Evolutionary conservation across 2,888 invertebrate genomes (phyloP).

Genomic region (Oligia latruncula): DNA sequence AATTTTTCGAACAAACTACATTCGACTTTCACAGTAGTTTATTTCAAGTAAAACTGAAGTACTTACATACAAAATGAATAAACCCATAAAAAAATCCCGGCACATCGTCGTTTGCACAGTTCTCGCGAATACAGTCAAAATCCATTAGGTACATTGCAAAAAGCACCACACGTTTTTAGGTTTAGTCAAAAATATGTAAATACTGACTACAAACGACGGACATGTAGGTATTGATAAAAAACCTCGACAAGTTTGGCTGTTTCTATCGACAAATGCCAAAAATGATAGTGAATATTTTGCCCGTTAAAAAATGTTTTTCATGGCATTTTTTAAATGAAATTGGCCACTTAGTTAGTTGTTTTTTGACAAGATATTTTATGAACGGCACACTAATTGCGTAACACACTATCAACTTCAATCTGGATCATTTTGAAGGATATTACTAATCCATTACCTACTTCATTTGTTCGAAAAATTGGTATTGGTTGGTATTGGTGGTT

Average conservation of each 20-base stretch:
- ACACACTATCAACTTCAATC: not conserved
- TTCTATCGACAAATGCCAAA: slow-evolving; percentile 20
- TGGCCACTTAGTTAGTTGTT: not conserved
- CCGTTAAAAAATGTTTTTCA: slow-evolving; percentile 17
- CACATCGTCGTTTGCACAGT: slow-evolving; percentile 15
- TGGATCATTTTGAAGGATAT: no score
- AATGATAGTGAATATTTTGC: slow-evolving; percentile 16
- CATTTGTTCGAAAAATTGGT: no score
- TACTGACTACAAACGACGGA: slow-evolving; percentile 32
- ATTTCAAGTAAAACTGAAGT: not conserved
- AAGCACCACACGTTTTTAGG: slow-evolving; percentile 47
- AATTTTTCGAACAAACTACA: not conserved
- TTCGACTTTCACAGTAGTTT: not conserved
- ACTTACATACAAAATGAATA: not conserved
- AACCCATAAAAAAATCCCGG: not conserved
- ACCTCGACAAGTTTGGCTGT: slow-evolving; percentile 32
- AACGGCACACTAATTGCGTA: not conserved
- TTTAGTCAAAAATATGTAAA: slow-evolving; percentile 62
- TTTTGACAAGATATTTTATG: not conserved
- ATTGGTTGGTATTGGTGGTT: no score
- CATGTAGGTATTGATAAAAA: slow-evolving; percentile 41
- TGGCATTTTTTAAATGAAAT: slow-evolving; percentile 15
- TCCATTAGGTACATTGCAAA: slow-evolving; percentile 35
- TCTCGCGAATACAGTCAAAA: slow-evolving; percentile 39
- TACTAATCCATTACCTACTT: no score